phyloP scores from a whole-genome alignment of 2,113 vertebrate genomes.

The Cryptotis parvus region DNA sequence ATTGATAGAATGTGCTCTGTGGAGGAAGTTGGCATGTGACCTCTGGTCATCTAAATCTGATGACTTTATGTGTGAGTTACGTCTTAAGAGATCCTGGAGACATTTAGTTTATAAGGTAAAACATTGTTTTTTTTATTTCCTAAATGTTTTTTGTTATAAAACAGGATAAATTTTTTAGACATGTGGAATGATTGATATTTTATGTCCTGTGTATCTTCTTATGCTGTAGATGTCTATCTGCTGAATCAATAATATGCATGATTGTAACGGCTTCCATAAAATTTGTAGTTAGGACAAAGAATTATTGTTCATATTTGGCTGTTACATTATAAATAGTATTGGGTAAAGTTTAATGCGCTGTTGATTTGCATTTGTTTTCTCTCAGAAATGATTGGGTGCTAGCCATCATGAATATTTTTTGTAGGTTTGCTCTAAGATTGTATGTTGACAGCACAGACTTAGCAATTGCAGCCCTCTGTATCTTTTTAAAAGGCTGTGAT shows the following conservation, averaged over 20 bases:
- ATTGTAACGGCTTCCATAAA: not conserved
- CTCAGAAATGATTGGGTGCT: not conserved
- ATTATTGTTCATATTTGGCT: not conserved
- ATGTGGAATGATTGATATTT: slow-evolving; percentile 1
- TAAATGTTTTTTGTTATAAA: not conserved
- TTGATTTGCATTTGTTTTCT: not conserved
- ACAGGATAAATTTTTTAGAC: not conserved
- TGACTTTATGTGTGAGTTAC: not conserved
- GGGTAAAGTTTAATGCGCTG: not conserved
- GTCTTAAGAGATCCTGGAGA: not conserved
- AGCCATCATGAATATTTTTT: not conserved
- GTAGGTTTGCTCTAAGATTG: not conserved
- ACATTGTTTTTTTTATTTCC: not conserved
- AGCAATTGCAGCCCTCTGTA: not conserved
- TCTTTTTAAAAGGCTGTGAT: slow-evolving; percentile 63
- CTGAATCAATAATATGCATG: not conserved
- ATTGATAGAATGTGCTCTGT: not conserved
- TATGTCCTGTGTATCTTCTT: not conserved
- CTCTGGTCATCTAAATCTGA: slow-evolving; percentile 9
- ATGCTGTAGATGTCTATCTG: not conserved
- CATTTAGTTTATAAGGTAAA: too few species aligned
- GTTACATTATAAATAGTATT: slow-evolving; percentile 25
- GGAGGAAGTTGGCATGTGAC: not conserved
- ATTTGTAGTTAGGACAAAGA: not conserved
- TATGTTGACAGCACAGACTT: not conserved